Base-by-base conservation (phyloP, 1,140 invertebrate genomes). In the Dinoponera quadriceps region DNA sequence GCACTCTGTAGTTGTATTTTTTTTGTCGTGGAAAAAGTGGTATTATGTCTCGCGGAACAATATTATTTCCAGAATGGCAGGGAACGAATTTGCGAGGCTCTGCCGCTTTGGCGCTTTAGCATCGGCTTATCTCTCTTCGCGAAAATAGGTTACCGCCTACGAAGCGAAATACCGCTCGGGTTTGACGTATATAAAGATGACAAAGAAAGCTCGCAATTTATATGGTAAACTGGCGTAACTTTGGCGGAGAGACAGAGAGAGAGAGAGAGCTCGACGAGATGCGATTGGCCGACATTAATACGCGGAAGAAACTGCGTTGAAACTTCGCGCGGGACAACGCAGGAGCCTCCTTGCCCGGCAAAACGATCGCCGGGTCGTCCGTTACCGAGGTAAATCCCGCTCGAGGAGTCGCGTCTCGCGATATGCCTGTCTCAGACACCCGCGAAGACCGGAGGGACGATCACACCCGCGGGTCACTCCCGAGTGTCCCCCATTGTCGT, bases 391-490 rank as follows among this genome's bases (percentile, higher is more conserved):
- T n/a, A 63, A 44, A 14, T 13, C 9, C 18, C 29, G 13, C 54
- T 55, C 20, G 62, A 66, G 33, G 16, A 20, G 63, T 44, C 38
- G 69, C 54, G 13, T 27, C 22, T 33, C 54, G 54, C 20, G 22
- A 27, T 33, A 48, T 13, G 29, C 18, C 20, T 18, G 16, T 3
- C 16, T 1, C 18, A 44, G 44, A 48, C 27, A n/a, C 27, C 60
- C n/a, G n/a, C n/a, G n/a, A n/a, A n/a, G n/a, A n/a, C n/a, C 57
- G 2, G 71, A 63, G 51, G 77, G 81, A 74, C 48, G 66, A 33
- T 5, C 5, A 5, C 2, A 33, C n/a, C 29, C 14, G 27, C 65
- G 72, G 25, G 9, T 11, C 22, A 59, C 9, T 68, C 16, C 44
- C 29, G 48, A 25, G 57, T 18, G 29, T 27, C 44, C 4, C 14